Conservation (phyloP, 2,113 vertebrate species). For the Rana temporaria region DNA sequence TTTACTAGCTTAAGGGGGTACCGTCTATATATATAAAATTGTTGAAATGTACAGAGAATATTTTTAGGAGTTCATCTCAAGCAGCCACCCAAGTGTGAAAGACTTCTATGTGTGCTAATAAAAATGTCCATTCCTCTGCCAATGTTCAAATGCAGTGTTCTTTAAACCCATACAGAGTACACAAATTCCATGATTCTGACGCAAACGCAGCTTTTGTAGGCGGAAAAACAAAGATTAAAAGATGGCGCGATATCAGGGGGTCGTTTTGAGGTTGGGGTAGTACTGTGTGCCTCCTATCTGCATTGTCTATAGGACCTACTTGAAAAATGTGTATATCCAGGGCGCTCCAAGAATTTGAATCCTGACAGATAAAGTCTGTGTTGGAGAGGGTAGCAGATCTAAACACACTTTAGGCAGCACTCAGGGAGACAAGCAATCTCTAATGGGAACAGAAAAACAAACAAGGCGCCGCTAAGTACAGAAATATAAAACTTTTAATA, state of each 20-base stretch:
- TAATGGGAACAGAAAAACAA: no score
- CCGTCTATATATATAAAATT: conserved; percentile 49
- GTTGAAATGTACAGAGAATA: conserved; percentile 56
- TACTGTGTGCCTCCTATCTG: no score
- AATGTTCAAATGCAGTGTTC: conserved; percentile 36
- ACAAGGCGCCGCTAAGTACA: no score
- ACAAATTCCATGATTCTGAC: conserved; percentile 29
- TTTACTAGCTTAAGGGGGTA: conserved; percentile 52
- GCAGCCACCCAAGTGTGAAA: conserved; percentile 53
- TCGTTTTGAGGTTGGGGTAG: no score
- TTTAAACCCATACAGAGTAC: conserved; percentile 33
- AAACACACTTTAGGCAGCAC: no score
- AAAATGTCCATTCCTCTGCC: conserved; percentile 30
- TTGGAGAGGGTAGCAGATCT: no score
- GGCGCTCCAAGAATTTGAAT: no score
- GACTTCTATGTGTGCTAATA: conserved; percentile 51
- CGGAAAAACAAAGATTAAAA: neutral
- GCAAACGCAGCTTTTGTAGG: conserved; percentile 51
- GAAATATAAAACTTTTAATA: no score
- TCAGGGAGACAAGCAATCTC: no score
- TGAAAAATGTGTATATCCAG: no score
- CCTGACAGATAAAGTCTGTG: no score
- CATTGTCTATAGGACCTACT: no score
- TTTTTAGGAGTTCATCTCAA: conserved; percentile 57
- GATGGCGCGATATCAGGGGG: conserved; percentile 2